Evolutionary conservation across 2,888 invertebrate genomes (phyloP).

Genomic region (Pollenia angustigena): DNA sequence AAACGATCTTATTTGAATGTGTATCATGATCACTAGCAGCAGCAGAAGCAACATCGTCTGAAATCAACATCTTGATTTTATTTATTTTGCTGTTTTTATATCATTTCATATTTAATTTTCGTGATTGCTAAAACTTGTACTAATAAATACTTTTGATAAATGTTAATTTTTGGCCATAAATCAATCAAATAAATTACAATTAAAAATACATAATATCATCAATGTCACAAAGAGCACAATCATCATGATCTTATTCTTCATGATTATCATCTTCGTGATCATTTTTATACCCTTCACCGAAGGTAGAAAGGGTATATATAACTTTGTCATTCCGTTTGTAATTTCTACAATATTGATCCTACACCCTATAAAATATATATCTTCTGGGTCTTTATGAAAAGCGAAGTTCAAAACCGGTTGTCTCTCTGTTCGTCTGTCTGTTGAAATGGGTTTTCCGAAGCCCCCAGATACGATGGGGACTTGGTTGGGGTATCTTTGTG

Average conservation of each 20-base stretch:
- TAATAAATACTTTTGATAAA: constrained; percentile 72
- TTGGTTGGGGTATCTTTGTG: too few species aligned
- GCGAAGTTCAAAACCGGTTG: too few species aligned
- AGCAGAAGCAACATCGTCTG: constrained; percentile 3
- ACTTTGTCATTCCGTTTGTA: too few species aligned
- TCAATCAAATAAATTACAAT: constrained; percentile 76
- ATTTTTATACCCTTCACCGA: too few species aligned
- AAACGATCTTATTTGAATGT: not conserved
- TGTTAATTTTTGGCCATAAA: constrained; percentile 73
- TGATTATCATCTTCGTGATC: constrained; percentile 17
- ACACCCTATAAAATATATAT: too few species aligned
- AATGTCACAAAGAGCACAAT: constrained; percentile 39
- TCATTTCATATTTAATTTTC: constrained; percentile 28
- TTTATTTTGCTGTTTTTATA: not conserved
- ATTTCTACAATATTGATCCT: too few species aligned
- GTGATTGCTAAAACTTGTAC: constrained; percentile 65
- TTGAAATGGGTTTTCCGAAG: too few species aligned
- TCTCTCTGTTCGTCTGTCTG: too few species aligned
- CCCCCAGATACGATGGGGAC: too few species aligned
- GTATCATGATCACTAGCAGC: constrained; percentile 45
- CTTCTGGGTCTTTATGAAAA: too few species aligned
- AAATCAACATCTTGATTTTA: constrained; percentile 24
- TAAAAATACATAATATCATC: constrained; percentile 66
- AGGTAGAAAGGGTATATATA: too few species aligned
- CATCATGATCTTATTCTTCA: not conserved